Evolutionary conservation across 2,113 vertebrate species (phyloP), one percentile per base, ranked within the genome.

Genomic region (Spheniscus mendiculus): DNA sequence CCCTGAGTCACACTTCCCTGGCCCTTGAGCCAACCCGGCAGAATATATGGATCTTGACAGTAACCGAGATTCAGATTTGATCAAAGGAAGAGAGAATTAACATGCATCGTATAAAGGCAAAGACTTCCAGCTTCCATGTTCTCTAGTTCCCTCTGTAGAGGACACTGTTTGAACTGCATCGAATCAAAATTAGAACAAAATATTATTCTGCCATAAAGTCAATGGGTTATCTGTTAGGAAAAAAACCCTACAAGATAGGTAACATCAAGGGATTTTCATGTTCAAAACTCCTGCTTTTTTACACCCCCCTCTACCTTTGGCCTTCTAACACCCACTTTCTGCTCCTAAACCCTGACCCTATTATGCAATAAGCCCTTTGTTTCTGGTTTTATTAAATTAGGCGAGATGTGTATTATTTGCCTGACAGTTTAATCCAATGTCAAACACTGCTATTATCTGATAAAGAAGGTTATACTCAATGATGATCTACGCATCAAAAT

Each of bases 11-110:
- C 52, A 10, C 44, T 49, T 63, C 52, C 63, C 70, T 11, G 18
- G 34, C 10, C 42, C 40, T 26, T 8, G 7, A 45, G 44, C 40
- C n/a, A 47, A 67, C 25, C 61, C 71, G 17, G 27, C 7, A 36
- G 10, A 52, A n/a, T 2, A 53, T 1, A 4, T 0, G 10, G 5
- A 36, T 12, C 52, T 32, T 45, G 16, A 34, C 26, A 47, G 10
- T 18, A 85, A 66, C 21, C 1, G 6, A 69, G 62, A 52, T 13
- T 5, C 20, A 22, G 4, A 2, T 47, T 42, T 9, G 13, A 4
- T 14, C 56, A 18, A 5, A 23, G 56, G 15, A 44, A 38, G 8
- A 36, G 11, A 91, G 29, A 34, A 62, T 47, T 12, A 38, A 73
- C 4, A 4, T 1, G 11, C 22, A 40, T 13, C n/a, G 30, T 0